Base-by-base conservation (phyloP, 1,140 invertebrate genomes). In the Lysiphlebus fabarum region DNA sequence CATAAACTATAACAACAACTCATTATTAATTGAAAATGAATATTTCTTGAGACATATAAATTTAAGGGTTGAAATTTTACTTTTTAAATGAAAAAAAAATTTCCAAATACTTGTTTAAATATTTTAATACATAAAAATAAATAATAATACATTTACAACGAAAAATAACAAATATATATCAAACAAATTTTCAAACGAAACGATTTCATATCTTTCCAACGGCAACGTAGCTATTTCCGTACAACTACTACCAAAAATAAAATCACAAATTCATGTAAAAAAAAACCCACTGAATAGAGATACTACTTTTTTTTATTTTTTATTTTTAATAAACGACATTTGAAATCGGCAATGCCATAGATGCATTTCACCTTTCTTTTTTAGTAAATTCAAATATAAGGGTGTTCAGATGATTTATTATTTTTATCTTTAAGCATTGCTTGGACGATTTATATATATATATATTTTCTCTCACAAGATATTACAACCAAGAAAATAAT, bases 391-490 rank as follows among this genome's bases (percentile, higher is more conserved):
- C n/a, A 54, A 51, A 62, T 58, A 44, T 49, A 9, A 17, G 58
- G 56, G 48, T 49, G 59, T 34, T 49, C 55, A 60, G 65, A 73
- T 75, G 72, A 77, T 77, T 77, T 76, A 76, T 76, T 75, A 71
- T 72, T 71, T 71, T 75, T 77, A 76, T 77, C 73, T 67, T 57
- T 10, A 48, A 59, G 58, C 37, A 62, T 64, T 62, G 60, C 56
- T 59, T n/a, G 59, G 60, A 62, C 61, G 55, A 41, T 57, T 62
- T 53, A 65, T n/a, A n/a, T n/a, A n/a, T n/a, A n/a, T n/a, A n/a
- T n/a, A n/a, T 26, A 26, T 4, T 26, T 26, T 1, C 17, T 26
- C 17, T 55, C 61, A 53, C 41, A 40, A 63, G 61, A 41, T 26
- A 26, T 26, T 26, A 26, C 17, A 26, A 4, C 17, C 17, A 26